Conservation (phyloP, 2,888 invertebrate species). For the Epinotia ramella region DNA sequence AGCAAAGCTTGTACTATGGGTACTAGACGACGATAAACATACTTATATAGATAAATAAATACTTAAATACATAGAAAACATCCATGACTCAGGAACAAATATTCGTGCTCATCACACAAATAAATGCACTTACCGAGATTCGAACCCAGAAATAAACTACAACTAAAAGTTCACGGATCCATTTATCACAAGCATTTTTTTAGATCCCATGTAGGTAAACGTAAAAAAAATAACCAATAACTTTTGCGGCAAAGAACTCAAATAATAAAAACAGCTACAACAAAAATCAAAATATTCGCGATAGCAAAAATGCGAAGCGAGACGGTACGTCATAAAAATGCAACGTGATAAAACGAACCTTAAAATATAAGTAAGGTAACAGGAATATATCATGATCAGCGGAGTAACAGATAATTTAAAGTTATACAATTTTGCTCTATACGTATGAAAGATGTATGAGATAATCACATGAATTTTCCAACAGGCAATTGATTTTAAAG, state of each 20-base stretch:
- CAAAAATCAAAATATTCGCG: conserved; percentile 29
- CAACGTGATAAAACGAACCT: conserved; percentile 3
- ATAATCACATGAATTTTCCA: conserved; percentile 22
- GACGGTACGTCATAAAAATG: conserved; percentile 3
- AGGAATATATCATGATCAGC: conserved; percentile 3
- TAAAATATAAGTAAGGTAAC: not conserved
- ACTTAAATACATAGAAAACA: no score
- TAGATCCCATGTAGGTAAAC: no score
- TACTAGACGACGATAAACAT: no score
- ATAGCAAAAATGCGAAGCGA: conserved; percentile 23
- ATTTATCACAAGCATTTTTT: not conserved
- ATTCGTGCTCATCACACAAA: no score
- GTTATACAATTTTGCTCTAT: not conserved
- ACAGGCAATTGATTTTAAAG: conserved; percentile 10
- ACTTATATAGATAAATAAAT: no score
- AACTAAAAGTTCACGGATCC: not conserved
- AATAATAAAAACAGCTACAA: conserved; percentile 1
- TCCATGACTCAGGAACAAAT: no score
- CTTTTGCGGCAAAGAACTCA: not conserved
- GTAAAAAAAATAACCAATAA: no score
- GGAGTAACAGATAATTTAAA: not conserved
- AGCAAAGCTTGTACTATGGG: no score
- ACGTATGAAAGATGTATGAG: conserved; percentile 8
- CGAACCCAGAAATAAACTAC: no score
- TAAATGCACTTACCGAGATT: no score